Evolutionary conservation across 2,888 invertebrate species (phyloP).

Genomic region (Siphlonurus alternatus): DNA sequence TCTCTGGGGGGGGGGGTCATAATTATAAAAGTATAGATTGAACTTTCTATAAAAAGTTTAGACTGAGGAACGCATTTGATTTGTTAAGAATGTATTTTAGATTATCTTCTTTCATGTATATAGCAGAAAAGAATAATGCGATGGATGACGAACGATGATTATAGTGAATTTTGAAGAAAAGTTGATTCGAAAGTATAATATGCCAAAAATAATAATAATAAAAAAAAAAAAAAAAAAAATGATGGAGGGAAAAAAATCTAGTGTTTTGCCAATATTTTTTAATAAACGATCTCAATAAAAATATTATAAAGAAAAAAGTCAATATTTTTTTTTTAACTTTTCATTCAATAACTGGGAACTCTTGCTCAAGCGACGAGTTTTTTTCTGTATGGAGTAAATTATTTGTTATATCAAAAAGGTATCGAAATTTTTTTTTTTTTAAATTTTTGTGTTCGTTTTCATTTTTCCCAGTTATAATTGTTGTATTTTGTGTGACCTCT

Average conservation of each 20-base stretch:
- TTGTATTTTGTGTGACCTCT: background rate
- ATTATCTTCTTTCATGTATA: background rate
- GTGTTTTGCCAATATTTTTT: background rate
- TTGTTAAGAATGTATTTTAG: background rate
- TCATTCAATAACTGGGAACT: too few relatives aligned
- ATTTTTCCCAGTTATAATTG: slow-evolving; percentile 5
- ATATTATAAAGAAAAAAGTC: slow-evolving; percentile 14
- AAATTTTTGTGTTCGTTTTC: too few relatives aligned
- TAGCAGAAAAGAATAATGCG: background rate
- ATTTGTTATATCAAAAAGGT: too few relatives aligned
- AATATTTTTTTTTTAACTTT: slow-evolving; percentile 17
- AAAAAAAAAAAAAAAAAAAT: background rate
- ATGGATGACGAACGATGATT: background rate
- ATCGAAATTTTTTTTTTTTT: too few relatives aligned
- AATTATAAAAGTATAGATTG: too few relatives aligned
- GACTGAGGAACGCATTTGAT: background rate
- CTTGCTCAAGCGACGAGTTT: too few relatives aligned
- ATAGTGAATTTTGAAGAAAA: background rate
- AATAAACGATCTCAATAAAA: background rate
- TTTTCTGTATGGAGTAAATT: too few relatives aligned
- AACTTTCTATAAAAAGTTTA: too few relatives aligned
- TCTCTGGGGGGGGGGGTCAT: too few relatives aligned
- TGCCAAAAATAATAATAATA: too few relatives aligned
- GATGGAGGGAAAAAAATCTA: background rate
- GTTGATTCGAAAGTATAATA: background rate